phyloP scores from a whole-genome alignment of 2,888 invertebrate genomes.

The Apotomis betuletana region DNA sequence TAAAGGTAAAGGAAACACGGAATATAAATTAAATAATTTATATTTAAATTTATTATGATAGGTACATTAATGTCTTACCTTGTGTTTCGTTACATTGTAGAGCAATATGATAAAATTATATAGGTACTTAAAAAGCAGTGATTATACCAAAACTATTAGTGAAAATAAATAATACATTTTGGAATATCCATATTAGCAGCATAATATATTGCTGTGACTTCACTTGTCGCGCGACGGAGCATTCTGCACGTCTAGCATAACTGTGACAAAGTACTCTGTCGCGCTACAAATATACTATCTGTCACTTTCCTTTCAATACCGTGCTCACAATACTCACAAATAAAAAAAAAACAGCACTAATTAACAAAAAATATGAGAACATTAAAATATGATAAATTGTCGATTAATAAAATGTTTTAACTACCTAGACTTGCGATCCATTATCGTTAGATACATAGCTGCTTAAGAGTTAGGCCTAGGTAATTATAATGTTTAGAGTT shows the following conservation, averaged over 20 bases:
- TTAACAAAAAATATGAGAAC: background rate
- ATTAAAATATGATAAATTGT: constrained; percentile 2
- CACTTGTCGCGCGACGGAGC: too few species aligned
- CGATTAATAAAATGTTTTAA: constrained; percentile 3
- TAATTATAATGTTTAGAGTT: background rate
- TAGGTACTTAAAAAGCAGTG: constrained; percentile 1
- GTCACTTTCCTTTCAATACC: too few species aligned
- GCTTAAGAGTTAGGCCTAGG: constrained; percentile 4
- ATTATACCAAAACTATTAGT: background rate
- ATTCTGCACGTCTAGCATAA: too few species aligned
- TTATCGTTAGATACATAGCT: background rate
- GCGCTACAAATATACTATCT: too few species aligned
- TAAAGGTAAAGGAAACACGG: constrained; percentile 6
- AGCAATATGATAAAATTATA: constrained; percentile 8
- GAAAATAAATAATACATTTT: background rate
- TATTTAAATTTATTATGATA: constrained; percentile 35
- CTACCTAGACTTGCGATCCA: constrained; percentile 3
- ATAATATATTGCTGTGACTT: too few species aligned
- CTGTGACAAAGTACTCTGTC: too few species aligned
- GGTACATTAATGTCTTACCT: constrained; percentile 24
- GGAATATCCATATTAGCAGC: background rate
- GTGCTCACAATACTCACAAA: too few species aligned
- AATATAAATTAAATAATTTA: constrained; percentile 37
- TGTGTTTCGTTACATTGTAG: constrained; percentile 13
- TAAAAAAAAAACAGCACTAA: too few species aligned